phyloP scores from a whole-genome alignment of 2,797 vertebrate genomes.

The Crenichthys baileyi region DNA sequence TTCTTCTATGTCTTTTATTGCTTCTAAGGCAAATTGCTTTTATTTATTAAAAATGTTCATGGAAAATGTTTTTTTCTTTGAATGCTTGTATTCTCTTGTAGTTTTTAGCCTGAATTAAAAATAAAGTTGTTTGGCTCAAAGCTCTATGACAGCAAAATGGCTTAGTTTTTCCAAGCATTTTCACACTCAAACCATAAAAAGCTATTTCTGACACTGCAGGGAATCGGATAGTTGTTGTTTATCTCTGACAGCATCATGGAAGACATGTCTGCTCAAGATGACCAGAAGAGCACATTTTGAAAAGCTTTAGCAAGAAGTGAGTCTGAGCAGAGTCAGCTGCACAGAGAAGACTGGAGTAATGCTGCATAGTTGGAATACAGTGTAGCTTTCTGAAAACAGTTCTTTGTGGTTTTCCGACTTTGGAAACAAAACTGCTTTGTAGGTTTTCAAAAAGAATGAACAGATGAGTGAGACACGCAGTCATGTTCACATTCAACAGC shows the following conservation, averaged over 20 bases:
- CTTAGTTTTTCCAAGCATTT: neutral
- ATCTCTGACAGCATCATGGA: neutral
- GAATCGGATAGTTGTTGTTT: neutral
- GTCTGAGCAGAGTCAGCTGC: neutral
- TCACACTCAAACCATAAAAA: neutral
- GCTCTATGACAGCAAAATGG: neutral
- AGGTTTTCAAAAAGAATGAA: neutral
- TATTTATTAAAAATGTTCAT: neutral
- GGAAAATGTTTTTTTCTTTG: neutral
- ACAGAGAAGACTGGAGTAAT: neutral
- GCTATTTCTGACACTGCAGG: neutral
- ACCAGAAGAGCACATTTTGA: neutral
- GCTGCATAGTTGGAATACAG: neutral
- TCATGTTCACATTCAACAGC: neutral
- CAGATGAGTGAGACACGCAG: neutral
- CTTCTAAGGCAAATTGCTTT: neutral
- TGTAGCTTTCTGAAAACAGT: constrained; percentile 4
- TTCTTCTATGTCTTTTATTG: neutral
- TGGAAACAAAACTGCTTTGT: neutral
- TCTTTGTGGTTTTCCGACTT: constrained; percentile 7
- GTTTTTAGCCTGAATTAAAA: neutral
- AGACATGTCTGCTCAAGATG: neutral
- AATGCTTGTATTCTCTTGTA: neutral
- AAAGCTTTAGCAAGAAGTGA: neutral
- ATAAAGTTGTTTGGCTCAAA: neutral